A percentile compares a stretch with the other conserved stretches of the same genome.
These are phyloP conservation scores for Montipora capitata DNA, from an alignment of 92 coral and sea anemone species.

Conservation along the genomic window DNA sequence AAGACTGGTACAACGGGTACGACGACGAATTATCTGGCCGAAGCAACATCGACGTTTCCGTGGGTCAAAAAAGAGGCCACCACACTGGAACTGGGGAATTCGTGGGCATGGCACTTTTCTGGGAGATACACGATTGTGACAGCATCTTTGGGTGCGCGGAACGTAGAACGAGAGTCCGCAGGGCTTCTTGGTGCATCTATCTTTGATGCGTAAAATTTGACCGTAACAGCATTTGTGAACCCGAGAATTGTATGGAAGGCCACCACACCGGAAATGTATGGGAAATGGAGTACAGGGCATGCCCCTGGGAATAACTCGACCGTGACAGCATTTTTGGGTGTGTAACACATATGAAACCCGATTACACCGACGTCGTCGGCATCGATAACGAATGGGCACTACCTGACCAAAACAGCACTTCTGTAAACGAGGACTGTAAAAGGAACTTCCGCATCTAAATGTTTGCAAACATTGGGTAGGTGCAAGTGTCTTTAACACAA, in stretches of 20 bases:
- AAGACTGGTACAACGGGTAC: no score
- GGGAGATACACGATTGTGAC: conserved; percentile 3
- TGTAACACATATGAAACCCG: conserved; percentile 10
- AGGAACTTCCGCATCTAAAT: background rate
- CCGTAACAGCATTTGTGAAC: conserved; percentile 18
- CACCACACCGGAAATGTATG: background rate
- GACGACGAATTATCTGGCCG: no score
- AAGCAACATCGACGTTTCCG: no score
- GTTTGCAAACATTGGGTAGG: background rate
- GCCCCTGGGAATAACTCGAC: conserved; percentile 34
- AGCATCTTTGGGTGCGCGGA: conserved; percentile 21
- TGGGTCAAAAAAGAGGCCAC: no score
- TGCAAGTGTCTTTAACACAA: conserved; percentile 1
- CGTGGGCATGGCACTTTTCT: conserved; percentile 17
- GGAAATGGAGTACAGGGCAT: conserved; percentile 19
- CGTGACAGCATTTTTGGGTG: conserved; percentile 33
- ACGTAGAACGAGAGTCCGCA: conserved; percentile 25
- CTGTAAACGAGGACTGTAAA: background rate
- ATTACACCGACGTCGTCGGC: conserved; percentile 8
- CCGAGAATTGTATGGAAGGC: background rate
- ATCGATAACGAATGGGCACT: background rate
- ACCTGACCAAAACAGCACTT: conserved; percentile 28
- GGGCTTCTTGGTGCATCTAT: background rate
- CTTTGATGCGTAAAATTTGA: background rate
- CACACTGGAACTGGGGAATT: background rate